Base-by-base conservation (phyloP, 2,888 invertebrate genomes). In the Troides oblongomaculatus region DNA sequence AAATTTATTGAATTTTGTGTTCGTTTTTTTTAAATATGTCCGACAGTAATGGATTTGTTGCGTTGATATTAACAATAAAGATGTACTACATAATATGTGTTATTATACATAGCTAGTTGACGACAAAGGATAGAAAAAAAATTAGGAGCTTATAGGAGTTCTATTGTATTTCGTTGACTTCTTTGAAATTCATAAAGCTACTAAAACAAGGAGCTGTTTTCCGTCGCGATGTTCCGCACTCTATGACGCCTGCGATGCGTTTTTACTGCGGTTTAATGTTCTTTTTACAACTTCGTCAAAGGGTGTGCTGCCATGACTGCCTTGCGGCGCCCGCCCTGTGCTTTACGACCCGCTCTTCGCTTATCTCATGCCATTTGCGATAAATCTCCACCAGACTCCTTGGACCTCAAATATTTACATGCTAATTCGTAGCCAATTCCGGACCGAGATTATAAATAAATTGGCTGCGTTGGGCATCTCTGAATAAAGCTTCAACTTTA, bases 351-450 rank as follows among this genome's bases (percentile, higher is more conserved):
- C 81, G 77, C 85, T 84, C 85, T 86, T 79, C 86, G 88, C 91
- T 92, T 92, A 92, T 92, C 92, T 87, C 78, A 70, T 78, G 83
- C 85, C 86, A 78, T 86, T 90, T 83, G 82, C 84, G 91, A 92
- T 92, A 92, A 92, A 92, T 92, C 92, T 90, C 85, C 81, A 81
- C 87, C 84, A 85, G 84, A 80, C 86, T 89, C 85, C 88, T 86
- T 86, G 90, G 90, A 91, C 91, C 85, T 92, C 88, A 90, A 92
- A 92, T 92, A 92, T 92, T 92, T 90, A 92, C 90, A 92, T 92
- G 90, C 87, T 92, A 92, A 92, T 92, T 91, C 90, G 86, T 90
- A 89, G 89, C 84, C 89, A 88, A 89, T 91, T 88, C 86, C 83
- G 88, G 87, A 86, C 86, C 87, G 88, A 91, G 92, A 91, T 92